phyloP scores from a whole-genome alignment of 2,888 invertebrate genomes.

The Bembecia ichneumoniformis region DNA sequence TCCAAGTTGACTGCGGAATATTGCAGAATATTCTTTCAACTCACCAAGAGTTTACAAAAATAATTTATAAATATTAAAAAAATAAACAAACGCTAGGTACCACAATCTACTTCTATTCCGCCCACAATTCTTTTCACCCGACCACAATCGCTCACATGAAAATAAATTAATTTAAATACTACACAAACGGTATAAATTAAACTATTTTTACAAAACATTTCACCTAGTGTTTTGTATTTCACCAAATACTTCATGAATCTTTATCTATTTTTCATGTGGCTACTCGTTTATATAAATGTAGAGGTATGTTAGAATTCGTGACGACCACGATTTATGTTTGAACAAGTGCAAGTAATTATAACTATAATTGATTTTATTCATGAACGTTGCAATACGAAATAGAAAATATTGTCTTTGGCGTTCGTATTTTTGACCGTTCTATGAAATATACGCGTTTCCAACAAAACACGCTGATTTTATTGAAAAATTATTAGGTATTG shows the following conservation, averaged over 20 bases:
- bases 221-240: too few relatives aligned
- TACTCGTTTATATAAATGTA: neutral
- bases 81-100: conserved; percentile 28
- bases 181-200: neutral
- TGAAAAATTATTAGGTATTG: too few relatives aligned
- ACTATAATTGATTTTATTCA: neutral
- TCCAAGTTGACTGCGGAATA: too few relatives aligned
- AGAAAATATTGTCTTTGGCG: too few relatives aligned
- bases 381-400: too few relatives aligned
- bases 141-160: conserved; percentile 20
- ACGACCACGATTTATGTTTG: conserved; percentile 1
- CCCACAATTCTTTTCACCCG: conserved; percentile 53
- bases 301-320: neutral
- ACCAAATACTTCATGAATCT: neutral
- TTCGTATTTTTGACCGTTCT: too few relatives aligned
- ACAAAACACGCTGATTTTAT: too few relatives aligned
- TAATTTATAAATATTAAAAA: too few relatives aligned
- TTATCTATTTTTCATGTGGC: neutral
- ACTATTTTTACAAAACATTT: neutral
- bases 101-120: conserved; percentile 41
- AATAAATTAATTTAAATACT: conserved; percentile 8
- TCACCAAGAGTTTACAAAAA: too few relatives aligned
- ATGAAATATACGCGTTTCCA: too few relatives aligned
- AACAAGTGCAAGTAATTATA: conserved; percentile 1
- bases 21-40: too few relatives aligned